Percentiles rank a stretch among this genome's conserved stretches.
These are phyloP conservation scores for Apantesis nais DNA, from an alignment of 2,888 invertebrate species.

Conservation along the genomic window DNA sequence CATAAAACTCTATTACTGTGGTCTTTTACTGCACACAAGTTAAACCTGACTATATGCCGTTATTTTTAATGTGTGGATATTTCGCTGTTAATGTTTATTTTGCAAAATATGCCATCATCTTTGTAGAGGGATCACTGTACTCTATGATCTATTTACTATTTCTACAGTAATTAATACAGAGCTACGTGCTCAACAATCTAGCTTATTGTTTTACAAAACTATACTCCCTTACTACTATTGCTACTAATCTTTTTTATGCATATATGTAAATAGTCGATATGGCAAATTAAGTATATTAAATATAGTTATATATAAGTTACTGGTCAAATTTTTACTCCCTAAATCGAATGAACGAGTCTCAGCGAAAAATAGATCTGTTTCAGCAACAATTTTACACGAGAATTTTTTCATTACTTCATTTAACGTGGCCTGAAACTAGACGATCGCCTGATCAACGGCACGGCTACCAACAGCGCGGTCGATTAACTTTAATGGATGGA, in stretches of 20 bases:
- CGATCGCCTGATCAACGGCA: not conserved
- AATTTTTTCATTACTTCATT: not conserved
- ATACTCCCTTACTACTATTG: not conserved
- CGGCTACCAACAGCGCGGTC: not conserved
- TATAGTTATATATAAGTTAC: too few relatives aligned
- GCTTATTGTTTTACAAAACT: not conserved
- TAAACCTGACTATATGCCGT: conserved; percentile 27
- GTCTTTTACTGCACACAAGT: conserved; percentile 43
- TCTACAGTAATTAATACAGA: not conserved
- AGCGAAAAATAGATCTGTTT: not conserved
- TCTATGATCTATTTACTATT: not conserved
- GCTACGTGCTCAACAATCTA: not conserved
- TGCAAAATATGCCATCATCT: not conserved
- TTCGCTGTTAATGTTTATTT: conserved; percentile 6
- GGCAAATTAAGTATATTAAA: too few relatives aligned
- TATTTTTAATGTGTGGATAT: conserved; percentile 19
- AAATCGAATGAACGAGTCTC: not conserved
- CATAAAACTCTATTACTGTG: conserved; percentile 42
- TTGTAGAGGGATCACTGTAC: not conserved
- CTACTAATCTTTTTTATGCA: too few relatives aligned
- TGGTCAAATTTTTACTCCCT: not conserved
- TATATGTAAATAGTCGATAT: too few relatives aligned
- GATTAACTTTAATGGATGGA: not conserved
- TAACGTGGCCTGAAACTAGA: not conserved
- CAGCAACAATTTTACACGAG: not conserved